Base-by-base conservation (phyloP, 2,888 invertebrate genomes). In the Drosophila prostipennis region DNA sequence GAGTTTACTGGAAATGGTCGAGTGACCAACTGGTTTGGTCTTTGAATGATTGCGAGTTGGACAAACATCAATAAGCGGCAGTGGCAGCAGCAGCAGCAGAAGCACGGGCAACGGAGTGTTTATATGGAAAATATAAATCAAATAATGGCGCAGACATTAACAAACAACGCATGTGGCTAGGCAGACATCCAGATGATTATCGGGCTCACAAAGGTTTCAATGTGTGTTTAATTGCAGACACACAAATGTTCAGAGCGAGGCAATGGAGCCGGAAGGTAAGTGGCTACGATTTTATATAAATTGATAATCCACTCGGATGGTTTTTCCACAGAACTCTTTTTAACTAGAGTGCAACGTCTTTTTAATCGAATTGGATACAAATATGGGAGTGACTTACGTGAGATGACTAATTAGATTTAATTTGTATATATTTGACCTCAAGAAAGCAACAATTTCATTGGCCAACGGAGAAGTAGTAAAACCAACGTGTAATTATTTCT, bases 51-150 rank as follows among this genome's bases (percentile, higher is more conserved):
- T 56, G 45, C 65, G 72, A 71, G 56, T 54, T 72, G 72, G 71
- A 71, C 71, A 72, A 72, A 72, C 72, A 72, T 54, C 58, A 71
- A 56, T 71, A 58, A 43, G 54, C 54, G 55, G 63, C 64, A 54
- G 57, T 32, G 26, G 39, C 45, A 46, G 42, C 13, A 13, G 39
- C 45, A 46, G 42, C 13, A 13, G 43, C 43, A 43, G 14, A 16
- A 8, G 37, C 36, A 40, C 34, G 45, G 19, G 61, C 51, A 53
- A 23, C 53, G 53, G 63, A 72, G 71, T 71, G 71, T 72, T 72
- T 72, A 65, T 72, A 65, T 72, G 72, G 65, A 72, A 72, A 72
- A 72, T 72, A 72, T 72, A 72, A 72, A 72, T 65, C 72, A 72
- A 72, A 72, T 72, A 72, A 72, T 72, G 57, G 71, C 55, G 55